Base-by-base conservation (phyloP, 2,113 vertebrate species). In the Notarius lentiginosus region DNA sequence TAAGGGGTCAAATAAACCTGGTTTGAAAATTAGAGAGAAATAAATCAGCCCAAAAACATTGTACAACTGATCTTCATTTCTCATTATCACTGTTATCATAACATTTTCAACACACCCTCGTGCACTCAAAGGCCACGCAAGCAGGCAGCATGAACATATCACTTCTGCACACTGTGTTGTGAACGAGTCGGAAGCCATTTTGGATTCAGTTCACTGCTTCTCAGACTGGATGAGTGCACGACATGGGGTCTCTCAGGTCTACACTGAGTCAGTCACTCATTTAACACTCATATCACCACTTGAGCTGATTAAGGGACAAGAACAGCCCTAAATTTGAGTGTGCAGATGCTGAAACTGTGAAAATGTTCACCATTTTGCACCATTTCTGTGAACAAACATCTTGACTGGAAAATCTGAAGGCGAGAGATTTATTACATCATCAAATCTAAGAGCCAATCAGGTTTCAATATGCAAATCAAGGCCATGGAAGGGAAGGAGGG, bases 1-100 rank as follows among this genome's bases (percentile, higher is more conserved):
- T 61, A 76, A 22, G 88, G 90, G 88, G 79, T 87, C 82, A 88
- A 72, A 91, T 86, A 90, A 88, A 41, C 9, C 87, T 90, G 55
- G 58, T 66, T 65, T 49, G 41, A 55, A n/a, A 75, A 41, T 55
- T 70, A 53, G 60, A 84, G 30, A 30, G 27, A 75, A 73, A 81
- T 85, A 7, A 53, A 34, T 83, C 61, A 11, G 20, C 79, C 41
- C 11, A 66, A 61, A 65, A 47, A 6, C 27, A 47, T 76, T 76
- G 51, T 7, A 76, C 73, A n/a, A 10, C 73, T n/a, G 73, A 51
- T 76, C 73, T 10, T 47, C 70, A 41, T 3, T 47, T 18, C 18
- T 75, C 41, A 49, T 49, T 49, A 49, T 75, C 72, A 2, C 68
- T 72, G 17, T 24, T 75, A 51, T 10, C 12, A 51, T 75, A 51